Conservation (phyloP, 2,888 invertebrate species). For the Microctonus aethiopoides region DNA sequence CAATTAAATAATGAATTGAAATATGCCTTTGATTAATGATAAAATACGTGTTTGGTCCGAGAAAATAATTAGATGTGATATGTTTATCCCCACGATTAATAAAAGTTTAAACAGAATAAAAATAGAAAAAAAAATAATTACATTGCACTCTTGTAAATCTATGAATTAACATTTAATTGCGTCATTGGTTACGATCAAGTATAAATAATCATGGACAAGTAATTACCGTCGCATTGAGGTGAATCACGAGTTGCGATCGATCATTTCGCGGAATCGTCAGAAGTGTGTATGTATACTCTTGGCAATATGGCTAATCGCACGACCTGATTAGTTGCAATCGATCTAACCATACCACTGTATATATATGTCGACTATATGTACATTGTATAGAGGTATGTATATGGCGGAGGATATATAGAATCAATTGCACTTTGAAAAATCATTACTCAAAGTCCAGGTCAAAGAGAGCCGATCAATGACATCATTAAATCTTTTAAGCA, state of each 20-base stretch:
- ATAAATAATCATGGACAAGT: slow-evolving; percentile 35
- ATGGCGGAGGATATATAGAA: background rate
- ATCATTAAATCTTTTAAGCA: slow-evolving; percentile 22
- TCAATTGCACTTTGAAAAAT: slow-evolving; percentile 36
- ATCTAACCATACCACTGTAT: slow-evolving; percentile 27
- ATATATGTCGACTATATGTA: slow-evolving; percentile 7
- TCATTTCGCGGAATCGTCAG: slow-evolving; percentile 33
- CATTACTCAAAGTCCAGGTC: slow-evolving; percentile 46
- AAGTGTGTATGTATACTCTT: slow-evolving; percentile 15
- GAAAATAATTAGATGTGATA: background rate
- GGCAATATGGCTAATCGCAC: slow-evolving; percentile 9
- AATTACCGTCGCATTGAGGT: slow-evolving; percentile 31
- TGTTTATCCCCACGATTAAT: background rate
- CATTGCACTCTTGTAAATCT: background rate
- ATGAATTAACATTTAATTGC: slow-evolving; percentile 30
- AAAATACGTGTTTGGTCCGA: background rate
- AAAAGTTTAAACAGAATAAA: background rate
- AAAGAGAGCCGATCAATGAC: slow-evolving; percentile 39
- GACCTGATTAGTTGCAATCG: slow-evolving; percentile 34
- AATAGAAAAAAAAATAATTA: no score
- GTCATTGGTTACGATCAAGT: slow-evolving; percentile 16
- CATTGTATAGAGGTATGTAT: background rate
- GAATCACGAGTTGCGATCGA: slow-evolving; percentile 29
- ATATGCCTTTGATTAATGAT: background rate
- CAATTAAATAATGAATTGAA: background rate